A percentile compares a stretch with the other conserved stretches of the same genome.
These are phyloP conservation scores for Muntiacus reevesi DNA, from an alignment of 2,113 vertebrate genomes.

Conservation along the genomic window DNA sequence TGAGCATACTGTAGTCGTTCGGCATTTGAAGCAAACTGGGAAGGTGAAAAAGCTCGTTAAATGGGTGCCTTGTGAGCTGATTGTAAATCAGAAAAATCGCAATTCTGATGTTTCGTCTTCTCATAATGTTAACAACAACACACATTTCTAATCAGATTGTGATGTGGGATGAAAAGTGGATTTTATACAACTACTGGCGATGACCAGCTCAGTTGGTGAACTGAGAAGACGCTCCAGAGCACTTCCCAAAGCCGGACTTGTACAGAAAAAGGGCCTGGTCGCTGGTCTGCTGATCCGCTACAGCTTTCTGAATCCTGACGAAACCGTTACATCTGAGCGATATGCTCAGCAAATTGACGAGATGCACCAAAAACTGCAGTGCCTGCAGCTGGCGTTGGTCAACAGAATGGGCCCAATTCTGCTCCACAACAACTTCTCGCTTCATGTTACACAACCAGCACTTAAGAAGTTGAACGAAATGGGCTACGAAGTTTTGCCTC, in stretches of 20 bases:
- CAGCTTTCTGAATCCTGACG: not conserved
- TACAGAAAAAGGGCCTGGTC: not conserved
- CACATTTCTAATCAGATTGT: not conserved
- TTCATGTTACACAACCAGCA: fast-evolving
- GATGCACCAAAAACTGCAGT: not conserved
- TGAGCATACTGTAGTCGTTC: fast-evolving
- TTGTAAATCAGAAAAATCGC: not conserved
- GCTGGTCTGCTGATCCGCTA: not conserved
- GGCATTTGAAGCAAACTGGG: not conserved
- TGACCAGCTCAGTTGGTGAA: not conserved
- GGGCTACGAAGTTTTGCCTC: not conserved
- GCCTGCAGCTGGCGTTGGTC: not conserved
- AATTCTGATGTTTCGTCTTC: not conserved
- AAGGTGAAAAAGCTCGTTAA: not conserved
- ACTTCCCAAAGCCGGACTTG: not conserved
- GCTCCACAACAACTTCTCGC: not conserved
- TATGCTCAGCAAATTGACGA: not conserved
- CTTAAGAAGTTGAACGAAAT: not conserved
- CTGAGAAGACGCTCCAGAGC: not conserved
- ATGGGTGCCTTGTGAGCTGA: not conserved
- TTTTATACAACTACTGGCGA: not conserved
- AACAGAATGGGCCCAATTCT: not conserved
- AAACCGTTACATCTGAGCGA: not conserved
- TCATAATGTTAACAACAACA: not conserved
- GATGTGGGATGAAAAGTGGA: not conserved